Conservation (phyloP, 2,888 invertebrate genomes). For the Apamea monoglypha region DNA sequence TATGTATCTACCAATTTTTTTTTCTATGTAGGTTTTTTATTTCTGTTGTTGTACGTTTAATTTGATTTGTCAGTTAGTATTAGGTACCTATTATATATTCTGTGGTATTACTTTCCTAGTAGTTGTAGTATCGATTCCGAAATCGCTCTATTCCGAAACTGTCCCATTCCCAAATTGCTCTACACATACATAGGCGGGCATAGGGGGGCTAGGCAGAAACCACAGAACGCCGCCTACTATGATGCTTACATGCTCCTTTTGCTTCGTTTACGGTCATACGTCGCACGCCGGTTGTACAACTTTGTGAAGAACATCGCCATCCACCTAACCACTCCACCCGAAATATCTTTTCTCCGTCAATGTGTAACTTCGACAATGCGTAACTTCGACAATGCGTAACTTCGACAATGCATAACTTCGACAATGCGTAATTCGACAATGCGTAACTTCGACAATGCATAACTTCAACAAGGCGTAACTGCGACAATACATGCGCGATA, state of each 20-base stretch:
- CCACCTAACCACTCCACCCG: no score
- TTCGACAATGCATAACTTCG: no score
- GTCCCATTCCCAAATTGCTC: no score
- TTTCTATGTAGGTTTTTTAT: neutral
- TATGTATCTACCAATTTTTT: neutral
- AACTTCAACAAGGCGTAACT: neutral
- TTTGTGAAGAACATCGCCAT: neutral
- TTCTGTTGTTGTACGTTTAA: neutral
- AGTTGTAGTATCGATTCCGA: no score
- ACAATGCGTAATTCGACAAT: neutral
- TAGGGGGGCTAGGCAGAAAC: no score
- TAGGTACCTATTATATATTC: no score
- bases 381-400: neutral
- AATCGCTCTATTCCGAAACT: no score
- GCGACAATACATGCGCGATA: neutral
- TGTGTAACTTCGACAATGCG: neutral
- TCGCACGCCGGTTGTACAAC: neutral
- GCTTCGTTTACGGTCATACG: neutral
- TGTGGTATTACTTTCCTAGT: no score
- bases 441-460: neutral
- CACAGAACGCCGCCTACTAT: neutral
- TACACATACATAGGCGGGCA: neutral
- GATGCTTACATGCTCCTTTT: neutral
- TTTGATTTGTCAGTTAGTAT: slow-evolving; percentile 5
- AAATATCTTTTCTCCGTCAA: neutral